Base-by-base conservation (phyloP, 1,140 invertebrate species). In the Drosophila baimaii region DNA sequence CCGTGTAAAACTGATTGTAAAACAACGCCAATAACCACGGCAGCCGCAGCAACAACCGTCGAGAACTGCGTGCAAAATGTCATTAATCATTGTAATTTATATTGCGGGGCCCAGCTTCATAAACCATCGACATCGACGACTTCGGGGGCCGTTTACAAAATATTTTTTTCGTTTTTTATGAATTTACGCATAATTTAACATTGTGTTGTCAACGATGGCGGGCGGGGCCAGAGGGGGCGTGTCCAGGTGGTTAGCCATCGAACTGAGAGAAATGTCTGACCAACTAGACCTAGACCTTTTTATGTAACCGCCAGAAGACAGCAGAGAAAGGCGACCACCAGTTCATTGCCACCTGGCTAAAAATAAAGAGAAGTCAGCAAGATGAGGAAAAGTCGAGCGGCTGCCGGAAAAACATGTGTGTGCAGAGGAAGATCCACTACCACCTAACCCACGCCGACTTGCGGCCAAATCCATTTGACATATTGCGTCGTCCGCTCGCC, bases 61-160 rank as follows among this genome's bases (percentile, higher is more conserved):
- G 69, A 77, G 59, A 86, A 79, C 83, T 88, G 83, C 83, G 84
- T 88, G 83, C 84, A 89, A 84, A 88, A 83, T 84, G 66, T 69
- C 83, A 88, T 88, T 84, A 89, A 89, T 88, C 83, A 88, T 81
- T 76, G 56, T 89, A 89, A 88, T 88, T 89, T 88, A 88, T 88
- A 89, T 89, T 69, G 77, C 43, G 58, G 72, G 77, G 52, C 61
- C 61, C 46, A 64, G 54, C 69, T 83, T 78, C 77, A 88, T 88
- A 88, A 89, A 88, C 81, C 58, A 66, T 78, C 49, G 49, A 52
- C 49, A 52, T 21, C 73, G 62, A 52, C 47, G 64, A 69, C 69
- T 71, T 71, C 56, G 46, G 63, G 59, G 46, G 74, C 56, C 55
- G 76, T 44, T 79, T 83, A 83, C 78, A 61, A 86, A 79, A 70